These are phyloP conservation scores for Euborellia annulipes DNA, from an alignment of 1,140 invertebrate genomes.

Conservation along the genomic window DNA sequence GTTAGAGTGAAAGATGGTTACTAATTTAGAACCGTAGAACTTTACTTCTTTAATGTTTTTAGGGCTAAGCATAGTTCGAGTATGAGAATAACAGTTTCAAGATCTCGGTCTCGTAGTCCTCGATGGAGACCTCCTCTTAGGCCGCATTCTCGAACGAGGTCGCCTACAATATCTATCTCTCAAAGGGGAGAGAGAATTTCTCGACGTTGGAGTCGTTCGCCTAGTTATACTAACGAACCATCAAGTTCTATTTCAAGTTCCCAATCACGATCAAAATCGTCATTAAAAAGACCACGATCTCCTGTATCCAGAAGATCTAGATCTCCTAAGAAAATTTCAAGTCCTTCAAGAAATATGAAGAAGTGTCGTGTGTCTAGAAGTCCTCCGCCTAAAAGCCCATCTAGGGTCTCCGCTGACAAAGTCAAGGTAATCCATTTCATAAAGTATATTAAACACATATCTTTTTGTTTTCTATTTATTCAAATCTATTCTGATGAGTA, in stretches of 20 bases:
- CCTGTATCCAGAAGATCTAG: conserved; percentile 6
- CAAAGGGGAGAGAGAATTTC: background rate
- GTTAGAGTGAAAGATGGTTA: too few species aligned
- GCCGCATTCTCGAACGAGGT: background rate
- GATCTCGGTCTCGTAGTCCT: background rate
- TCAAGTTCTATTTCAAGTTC: too few species aligned
- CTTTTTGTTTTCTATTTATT: too few species aligned
- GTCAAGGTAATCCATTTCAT: background rate
- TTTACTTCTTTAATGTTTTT: too few species aligned
- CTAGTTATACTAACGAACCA: conserved; percentile 3
- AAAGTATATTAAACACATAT: too few species aligned
- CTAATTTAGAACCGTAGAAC: too few species aligned
- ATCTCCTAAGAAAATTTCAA: conserved; percentile 1
- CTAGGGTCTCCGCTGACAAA: background rate
- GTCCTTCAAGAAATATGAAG: background rate
- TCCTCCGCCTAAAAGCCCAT: conserved; percentile 12
- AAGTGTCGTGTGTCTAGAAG: conserved; percentile 8
- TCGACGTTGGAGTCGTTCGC: conserved; percentile 9
- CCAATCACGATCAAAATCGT: too few species aligned
- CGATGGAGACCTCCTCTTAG: too few species aligned
- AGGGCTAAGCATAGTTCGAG: background rate
- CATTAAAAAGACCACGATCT: conserved; percentile 1
- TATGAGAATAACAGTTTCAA: background rate
- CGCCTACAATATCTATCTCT: background rate
- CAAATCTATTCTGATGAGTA: too few species aligned